phyloP scores from a whole-genome alignment of 2,113 vertebrate genomes.

The Sigmodon hispidus region DNA sequence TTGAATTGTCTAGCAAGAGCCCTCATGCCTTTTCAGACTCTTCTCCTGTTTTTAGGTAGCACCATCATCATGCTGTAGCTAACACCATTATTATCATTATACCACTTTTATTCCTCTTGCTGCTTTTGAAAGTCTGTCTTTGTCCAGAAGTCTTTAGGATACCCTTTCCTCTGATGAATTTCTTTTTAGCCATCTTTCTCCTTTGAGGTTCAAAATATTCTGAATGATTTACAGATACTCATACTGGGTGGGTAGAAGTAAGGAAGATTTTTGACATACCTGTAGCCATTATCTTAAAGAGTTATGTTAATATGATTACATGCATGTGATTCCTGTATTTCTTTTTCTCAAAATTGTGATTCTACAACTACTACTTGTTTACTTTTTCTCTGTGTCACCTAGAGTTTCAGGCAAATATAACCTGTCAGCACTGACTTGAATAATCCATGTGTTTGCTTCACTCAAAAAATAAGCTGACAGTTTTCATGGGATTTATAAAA shows the following conservation, averaged over 20 bases:
- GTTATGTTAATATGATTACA: not conserved
- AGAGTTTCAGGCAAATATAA: not conserved
- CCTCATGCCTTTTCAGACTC: accelerated
- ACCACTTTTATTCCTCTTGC: not conserved
- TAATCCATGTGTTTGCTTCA: not conserved
- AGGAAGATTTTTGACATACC: not conserved
- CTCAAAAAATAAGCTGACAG: not conserved
- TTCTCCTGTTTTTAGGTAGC: not conserved
- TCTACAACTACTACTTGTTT: not conserved
- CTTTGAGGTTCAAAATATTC: not conserved
- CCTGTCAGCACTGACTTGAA: not conserved
- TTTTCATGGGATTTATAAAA: not conserved
- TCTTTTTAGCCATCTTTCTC: not conserved
- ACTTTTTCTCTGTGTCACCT: not conserved
- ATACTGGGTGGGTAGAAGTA: not conserved
- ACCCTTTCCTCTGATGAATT: not conserved
- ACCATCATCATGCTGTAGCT: not conserved
- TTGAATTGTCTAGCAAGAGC: not conserved
- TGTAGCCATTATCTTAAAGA: not conserved
- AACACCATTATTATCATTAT: too few species aligned
- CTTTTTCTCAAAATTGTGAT: not conserved
- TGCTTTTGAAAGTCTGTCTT: not conserved
- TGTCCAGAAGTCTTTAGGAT: not conserved
- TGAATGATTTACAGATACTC: not conserved
- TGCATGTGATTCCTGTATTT: not conserved